Evolutionary conservation across 2,888 invertebrate genomes (phyloP).

Genomic region (Agrotis puta): DNA sequence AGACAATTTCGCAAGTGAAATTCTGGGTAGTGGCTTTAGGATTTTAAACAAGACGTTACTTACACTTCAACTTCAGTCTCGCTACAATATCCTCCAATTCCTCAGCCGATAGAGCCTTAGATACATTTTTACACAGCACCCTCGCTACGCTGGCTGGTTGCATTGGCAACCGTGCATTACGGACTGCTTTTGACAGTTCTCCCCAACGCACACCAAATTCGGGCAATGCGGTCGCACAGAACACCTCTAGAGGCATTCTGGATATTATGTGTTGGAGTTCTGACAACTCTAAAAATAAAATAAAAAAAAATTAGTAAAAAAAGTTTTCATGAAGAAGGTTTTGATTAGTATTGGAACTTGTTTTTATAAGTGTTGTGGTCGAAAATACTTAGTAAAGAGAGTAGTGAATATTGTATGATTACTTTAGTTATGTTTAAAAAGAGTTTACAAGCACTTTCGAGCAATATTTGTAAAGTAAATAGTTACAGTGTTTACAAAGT

Average conservation of each 20-base stretch:
- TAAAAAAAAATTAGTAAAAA: background rate
- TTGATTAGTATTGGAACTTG: background rate
- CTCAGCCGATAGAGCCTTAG: slow-evolving; percentile 67
- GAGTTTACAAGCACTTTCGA: background rate
- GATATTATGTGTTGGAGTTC: slow-evolving; percentile 77
- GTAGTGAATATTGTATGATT: background rate
- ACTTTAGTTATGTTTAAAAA: background rate
- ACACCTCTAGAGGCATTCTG: slow-evolving; percentile 76
- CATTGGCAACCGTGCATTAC: slow-evolving; percentile 77
- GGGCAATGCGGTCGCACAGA: slow-evolving; percentile 73
- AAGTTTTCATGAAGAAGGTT: background rate
- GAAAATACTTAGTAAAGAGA: background rate
- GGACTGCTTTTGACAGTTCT: slow-evolving; percentile 73
- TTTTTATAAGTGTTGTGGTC: no score
- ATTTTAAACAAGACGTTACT: no score
- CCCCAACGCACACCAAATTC: slow-evolving; percentile 82
- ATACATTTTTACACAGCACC: slow-evolving; percentile 74
- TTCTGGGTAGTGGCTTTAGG: no score
- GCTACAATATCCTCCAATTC: slow-evolving; percentile 77
- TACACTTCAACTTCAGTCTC: slow-evolving; percentile 75
- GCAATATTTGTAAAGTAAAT: background rate
- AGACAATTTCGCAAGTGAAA: no score
- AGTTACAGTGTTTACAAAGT: background rate
- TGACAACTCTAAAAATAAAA: slow-evolving; percentile 75
- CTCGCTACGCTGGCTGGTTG: slow-evolving; percentile 76